Conservation (phyloP, 2,113 vertebrate species). For the Chauna torquata region DNA sequence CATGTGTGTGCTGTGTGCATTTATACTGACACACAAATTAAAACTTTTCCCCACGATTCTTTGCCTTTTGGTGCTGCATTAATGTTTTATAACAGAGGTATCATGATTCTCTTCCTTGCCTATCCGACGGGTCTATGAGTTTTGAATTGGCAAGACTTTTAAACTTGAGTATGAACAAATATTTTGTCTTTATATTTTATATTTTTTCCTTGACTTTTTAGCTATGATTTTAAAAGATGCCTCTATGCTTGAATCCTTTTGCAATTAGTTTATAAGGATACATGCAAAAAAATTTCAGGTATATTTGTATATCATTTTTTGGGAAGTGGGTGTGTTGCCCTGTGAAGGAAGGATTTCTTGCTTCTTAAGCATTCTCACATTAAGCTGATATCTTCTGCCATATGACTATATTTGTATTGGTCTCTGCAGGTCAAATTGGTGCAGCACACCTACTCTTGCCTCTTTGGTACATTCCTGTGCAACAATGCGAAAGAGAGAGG, state of each 20-base stretch:
- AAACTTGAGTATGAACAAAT: not conserved
- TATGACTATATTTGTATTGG: not conserved
- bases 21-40: not conserved
- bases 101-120: not conserved
- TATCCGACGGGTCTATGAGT: not conserved
- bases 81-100: not conserved
- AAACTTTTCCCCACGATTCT: too few relatives aligned
- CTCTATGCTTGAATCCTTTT: not conserved
- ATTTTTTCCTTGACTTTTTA: not conserved
- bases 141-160: not conserved
- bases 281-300: not conserved
- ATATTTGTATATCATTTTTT: accelerated
- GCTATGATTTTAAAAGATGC: not conserved
- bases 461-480: conserved; percentile 98
- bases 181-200: not conserved
- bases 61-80: not conserved
- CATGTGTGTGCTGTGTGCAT: not conserved
- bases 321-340: not conserved
- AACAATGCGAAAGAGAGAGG: conserved; percentile 96
- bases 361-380: not conserved
- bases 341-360: not conserved
- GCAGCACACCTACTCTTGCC: conserved; percentile 97
- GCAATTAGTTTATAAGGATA: not conserved
- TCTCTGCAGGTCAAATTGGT: conserved; percentile 91
- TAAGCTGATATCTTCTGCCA: not conserved